Base-by-base conservation (phyloP, 2,797 vertebrate species). In the Muscicapa striata region DNA sequence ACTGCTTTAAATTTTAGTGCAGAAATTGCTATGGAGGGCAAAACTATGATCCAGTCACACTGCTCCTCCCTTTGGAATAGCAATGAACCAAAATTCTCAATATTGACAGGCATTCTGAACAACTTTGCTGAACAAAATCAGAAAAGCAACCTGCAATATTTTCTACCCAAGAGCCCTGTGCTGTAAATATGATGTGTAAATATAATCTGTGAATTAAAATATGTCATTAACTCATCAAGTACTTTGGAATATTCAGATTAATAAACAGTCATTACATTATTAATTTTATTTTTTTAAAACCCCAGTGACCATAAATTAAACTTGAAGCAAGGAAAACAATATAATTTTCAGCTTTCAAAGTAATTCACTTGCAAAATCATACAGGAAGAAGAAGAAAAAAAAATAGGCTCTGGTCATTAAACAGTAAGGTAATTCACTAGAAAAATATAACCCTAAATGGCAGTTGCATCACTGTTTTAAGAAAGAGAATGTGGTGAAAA, bases 401-500 rank as follows among this genome's bases (percentile, higher is more conserved):
- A 46, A 30, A 0, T 0, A 15, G 1, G 2, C 6, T 45, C 7
- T 11, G 1, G 19, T 63, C 21, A 29, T 52, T 67, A 29, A 48
- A 80, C 2, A 20, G 7, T 36, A 34, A 69, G 2, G 4, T 26
- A 72, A 59, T 61, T 63, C 15, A 74, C 9, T 5, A 64, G 52
- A 26, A 67, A 67, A 27, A 58, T 27, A 38, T 3, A 67, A 78
- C 7, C 13, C 69, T n/a, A 41, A 88, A 41, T 46, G 19, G 10
- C 5, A 41, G 9, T 5, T n/a, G 7, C 1, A 5, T 8, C 20
- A 20, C 3, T 5, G 26, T 36, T 84, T 69, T 26, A 26, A 48
- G 57, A 32, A 78, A 6, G 8, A 61, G 4, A 4, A 34, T 4
- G 18, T 2, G 9, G 5, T 38, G 21, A 64, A 62, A 49, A 67